Evolutionary conservation across 2,113 vertebrate species (phyloP).

Genomic region (Anhinga anhinga): DNA sequence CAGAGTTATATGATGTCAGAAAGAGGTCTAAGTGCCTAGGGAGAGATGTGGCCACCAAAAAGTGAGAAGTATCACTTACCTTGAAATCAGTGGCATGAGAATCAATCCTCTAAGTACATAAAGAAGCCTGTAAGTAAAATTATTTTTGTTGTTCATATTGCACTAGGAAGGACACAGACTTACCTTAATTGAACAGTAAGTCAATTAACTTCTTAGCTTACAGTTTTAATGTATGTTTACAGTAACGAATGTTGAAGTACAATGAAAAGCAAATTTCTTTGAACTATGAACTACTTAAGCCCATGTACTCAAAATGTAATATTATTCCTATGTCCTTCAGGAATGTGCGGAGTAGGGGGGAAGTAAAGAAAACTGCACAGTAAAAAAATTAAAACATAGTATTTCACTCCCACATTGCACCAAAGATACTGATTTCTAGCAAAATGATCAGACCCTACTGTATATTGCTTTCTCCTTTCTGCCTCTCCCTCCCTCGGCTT

Average conservation of each 20-base stretch:
- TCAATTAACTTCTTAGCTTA: not conserved
- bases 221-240: not conserved
- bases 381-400: not conserved
- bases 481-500: not conserved
- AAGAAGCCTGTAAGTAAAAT: not conserved
- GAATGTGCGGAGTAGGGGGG: fast-evolving
- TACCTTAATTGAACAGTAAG: not conserved
- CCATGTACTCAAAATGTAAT: not conserved
- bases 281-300: not conserved
- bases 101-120: not conserved
- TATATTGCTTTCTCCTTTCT: not conserved
- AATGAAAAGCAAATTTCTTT: not conserved
- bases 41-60: not conserved
- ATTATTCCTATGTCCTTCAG: not conserved
- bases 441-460: not conserved
- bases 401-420: not conserved
- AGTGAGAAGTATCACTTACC: not conserved
- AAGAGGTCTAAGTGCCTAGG: not conserved
- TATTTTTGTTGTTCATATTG: not conserved
- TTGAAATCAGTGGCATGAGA: not conserved
- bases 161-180: not conserved
- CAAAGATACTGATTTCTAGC: not conserved
- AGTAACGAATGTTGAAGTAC: not conserved
- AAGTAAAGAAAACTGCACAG: not conserved
- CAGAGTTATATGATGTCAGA: not conserved